Evolutionary conservation across 2,888 invertebrate genomes (phyloP), one percentile per base, ranked within the genome.

Genomic region (Habroteleia sp.): DNA sequence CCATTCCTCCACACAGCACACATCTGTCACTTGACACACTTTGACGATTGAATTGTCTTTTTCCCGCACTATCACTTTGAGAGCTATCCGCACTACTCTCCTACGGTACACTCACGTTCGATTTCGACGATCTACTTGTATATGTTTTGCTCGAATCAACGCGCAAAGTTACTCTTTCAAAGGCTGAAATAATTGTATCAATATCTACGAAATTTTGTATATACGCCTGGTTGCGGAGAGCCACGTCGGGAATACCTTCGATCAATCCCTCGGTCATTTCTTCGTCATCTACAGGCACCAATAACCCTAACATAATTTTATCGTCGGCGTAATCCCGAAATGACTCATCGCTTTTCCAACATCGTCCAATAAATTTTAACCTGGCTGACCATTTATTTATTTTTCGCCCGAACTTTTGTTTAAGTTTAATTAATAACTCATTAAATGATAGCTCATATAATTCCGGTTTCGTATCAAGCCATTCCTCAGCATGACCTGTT

Each of bases 51-150:
- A 17, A n/a, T n/a, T 37, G 4, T 17, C 5, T 17, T 37, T 17
- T 23, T 20, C 23, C 23, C 31, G 31, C 31, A 31, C 31, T 31
- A 31, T 31, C 41, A 41, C 41, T 41, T 10, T 6, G 41, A 41
- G 41, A 41, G 23, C 11, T n/a, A 23, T 6, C 41, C 41, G 41
- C 41, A 41, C 20, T 23, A 7, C 23, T 23, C 41, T 23, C 41
- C 1, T 41, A 23, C 7, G 11, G 0, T 6, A 11, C 41, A 41
- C 41, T 23, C 5, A 11, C 2, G 17, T n/a, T 23, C 7, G 23
- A 3, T 5, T 16, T 41, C 3, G 7, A 23, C 6, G 23, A 11
- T 41, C n/a, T 41, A 11, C 23, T 10, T 11, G 11, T 11, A 10
- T 31, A 10, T 11, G 31, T 31, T 31, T 31, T 31, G 11, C 11